Percentiles rank a stretch among this genome's conserved stretches.
These are phyloP conservation scores for Sylvia atricapilla DNA, from an alignment of 2,113 vertebrate genomes.

Conservation along the genomic window DNA sequence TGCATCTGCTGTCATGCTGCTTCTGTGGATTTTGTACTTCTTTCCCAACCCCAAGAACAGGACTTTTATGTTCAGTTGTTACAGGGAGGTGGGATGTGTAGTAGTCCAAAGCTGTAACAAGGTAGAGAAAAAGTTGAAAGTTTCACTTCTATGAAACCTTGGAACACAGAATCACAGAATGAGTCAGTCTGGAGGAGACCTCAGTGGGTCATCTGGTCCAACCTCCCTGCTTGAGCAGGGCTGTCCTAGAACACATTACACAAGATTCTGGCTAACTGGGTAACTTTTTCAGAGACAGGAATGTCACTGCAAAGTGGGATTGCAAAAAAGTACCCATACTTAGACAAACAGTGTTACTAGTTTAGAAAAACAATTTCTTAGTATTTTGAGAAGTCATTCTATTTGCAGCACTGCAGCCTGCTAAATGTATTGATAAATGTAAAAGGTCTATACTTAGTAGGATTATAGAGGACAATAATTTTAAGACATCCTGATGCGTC, in stretches of 20 bases:
- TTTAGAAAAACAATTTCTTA: background rate
- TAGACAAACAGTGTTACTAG: background rate
- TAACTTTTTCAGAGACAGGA: background rate
- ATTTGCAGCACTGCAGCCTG: background rate
- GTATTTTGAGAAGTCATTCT: background rate
- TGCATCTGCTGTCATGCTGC: background rate
- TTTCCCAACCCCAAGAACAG: background rate
- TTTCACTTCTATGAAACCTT: background rate
- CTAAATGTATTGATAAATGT: background rate
- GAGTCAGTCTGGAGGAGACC: background rate
- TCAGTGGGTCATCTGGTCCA: background rate
- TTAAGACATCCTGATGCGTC: background rate
- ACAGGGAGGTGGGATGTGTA: fast-evolving
- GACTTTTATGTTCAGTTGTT: background rate
- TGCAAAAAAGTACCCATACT: background rate
- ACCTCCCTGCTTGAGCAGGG: background rate
- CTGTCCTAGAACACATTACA: background rate
- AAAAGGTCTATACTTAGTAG: background rate
- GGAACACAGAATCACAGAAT: too few relatives aligned
- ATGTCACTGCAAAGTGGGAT: background rate
- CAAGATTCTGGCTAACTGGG: background rate
- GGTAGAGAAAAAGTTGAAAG: background rate
- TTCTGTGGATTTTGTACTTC: background rate
- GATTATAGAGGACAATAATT: background rate
- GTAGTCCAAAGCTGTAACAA: background rate